phyloP scores from a whole-genome alignment of 1,140 invertebrate species.

The Cotesia typhae region DNA sequence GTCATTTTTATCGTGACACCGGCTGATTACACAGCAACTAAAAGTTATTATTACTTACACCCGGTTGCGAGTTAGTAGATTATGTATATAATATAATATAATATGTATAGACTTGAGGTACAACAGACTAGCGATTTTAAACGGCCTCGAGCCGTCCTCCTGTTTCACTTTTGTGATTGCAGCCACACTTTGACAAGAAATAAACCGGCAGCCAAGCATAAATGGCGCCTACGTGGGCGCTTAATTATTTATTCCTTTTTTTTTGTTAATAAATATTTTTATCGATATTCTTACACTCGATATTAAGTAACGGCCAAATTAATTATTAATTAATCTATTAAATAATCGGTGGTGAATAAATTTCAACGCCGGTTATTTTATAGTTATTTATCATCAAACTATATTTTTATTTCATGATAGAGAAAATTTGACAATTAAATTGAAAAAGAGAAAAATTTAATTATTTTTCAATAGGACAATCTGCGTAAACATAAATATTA shows the following conservation, averaged over 20 bases:
- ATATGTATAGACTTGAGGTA: slow-evolving; percentile 1
- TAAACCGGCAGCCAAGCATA: slow-evolving; percentile 44
- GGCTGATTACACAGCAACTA: not conserved
- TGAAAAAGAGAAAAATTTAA: no score
- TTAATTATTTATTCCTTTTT: slow-evolving; percentile 1
- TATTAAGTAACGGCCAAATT: not conserved
- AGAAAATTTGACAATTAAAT: no score
- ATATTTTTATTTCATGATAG: no score
- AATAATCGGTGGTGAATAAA: no score
- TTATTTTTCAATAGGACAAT: no score
- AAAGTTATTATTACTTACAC: no score
- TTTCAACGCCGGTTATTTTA: no score
- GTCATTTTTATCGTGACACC: no score
- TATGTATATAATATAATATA: not conserved
- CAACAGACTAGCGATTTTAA: not conserved
- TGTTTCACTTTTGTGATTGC: not conserved
- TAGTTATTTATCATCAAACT: no score
- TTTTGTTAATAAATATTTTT: no score
- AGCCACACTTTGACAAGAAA: not conserved
- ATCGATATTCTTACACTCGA: not conserved
- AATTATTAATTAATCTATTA: no score
- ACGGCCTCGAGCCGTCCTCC: slow-evolving; percentile 26
- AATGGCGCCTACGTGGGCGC: slow-evolving; percentile 59
- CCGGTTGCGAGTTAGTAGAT: not conserved
- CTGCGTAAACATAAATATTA: no score